Evolutionary conservation across 2,888 invertebrate genomes (phyloP), one percentile per base, ranked within the genome.

Genomic region (Lasioglossum oenotherae): DNA sequence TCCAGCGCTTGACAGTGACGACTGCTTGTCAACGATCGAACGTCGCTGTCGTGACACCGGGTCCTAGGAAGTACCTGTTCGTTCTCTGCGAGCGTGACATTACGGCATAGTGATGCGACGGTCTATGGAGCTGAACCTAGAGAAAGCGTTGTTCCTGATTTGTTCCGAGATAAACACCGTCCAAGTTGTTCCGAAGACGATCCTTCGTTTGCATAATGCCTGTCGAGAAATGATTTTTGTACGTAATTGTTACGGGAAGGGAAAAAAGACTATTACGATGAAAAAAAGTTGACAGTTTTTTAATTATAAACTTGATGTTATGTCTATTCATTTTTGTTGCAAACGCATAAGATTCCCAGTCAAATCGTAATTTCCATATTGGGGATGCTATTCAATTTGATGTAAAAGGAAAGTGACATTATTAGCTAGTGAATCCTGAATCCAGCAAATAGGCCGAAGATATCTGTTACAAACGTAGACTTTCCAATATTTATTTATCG

Each of bases 1-100:
- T 73, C 78, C 71, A 31, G 69, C 44, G 81, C 27, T 74, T 82
- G 83, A 84, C 87, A 82, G 79, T 82, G 85, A 89, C 84, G 82
- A 82, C 85, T 84, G 81, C 80, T 85, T 82, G 76, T 87, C 83
- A 69, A 81, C 82, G 80, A 75, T 69, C 84, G 76, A 86, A 82
- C 82, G 73, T 82, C 85, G 83, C 77, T 84, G 87, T 87, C 84
- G 49, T 80, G 49, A 83, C 80, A 69, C 31, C 31, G 41, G 31
- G 69, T 44, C 73, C 74, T 49, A 46, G 31, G 57, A 60, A 60
- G 53, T 64, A 27, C 44, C 60, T 6, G 76, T 44, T 53, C 60
- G 31, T 67, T 71, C 72, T 77, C 60, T 53, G 0, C 75, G 64
- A 41, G 23, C 35, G 64, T 83, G 41, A 83, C 79, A 74, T 60